Evolutionary conservation across 1,140 invertebrate genomes (phyloP).

Genomic region (Zophobas atratus): DNA sequence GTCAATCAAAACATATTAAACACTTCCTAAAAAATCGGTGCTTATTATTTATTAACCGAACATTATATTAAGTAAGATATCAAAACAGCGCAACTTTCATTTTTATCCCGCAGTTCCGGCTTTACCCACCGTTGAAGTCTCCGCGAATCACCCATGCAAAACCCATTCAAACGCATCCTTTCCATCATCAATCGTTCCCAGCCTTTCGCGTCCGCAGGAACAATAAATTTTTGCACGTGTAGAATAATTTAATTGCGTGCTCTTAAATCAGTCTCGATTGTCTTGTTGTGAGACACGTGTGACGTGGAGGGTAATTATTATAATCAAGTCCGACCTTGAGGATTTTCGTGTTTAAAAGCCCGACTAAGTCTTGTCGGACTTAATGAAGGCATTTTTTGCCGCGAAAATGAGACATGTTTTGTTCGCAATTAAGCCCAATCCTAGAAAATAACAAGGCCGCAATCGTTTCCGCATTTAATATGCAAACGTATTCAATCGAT

Average conservation of each 20-base stretch:
- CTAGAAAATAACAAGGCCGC: neutral
- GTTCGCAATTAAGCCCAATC: conserved; percentile 3
- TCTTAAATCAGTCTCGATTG: neutral
- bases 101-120: neutral
- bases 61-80: no score
- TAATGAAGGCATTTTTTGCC: conserved; percentile 25
- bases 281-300: conserved; percentile 6
- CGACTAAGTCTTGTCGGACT: neutral
- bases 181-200: no score
- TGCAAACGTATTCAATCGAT: conserved; percentile 16
- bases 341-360: conserved; percentile 7
- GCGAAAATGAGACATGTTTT: conserved; percentile 7
- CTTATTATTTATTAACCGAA: no score
- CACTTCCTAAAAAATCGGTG: no score
- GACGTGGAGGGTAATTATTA: conserved; percentile 13
- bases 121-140: neutral
- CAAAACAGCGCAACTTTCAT: no score
- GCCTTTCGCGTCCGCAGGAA: neutral
- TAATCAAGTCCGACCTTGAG: conserved; percentile 12
- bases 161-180: no score
- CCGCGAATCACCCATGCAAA: neutral
- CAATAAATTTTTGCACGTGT: conserved; percentile 28
- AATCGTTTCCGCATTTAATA: neutral
- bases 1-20: no score
- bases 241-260: conserved; percentile 13